Percentiles rank a stretch among this genome's conserved stretches.
Conservation (phyloP, 2,888 invertebrate species). For the Nephrocerus scutellatus region DNA sequence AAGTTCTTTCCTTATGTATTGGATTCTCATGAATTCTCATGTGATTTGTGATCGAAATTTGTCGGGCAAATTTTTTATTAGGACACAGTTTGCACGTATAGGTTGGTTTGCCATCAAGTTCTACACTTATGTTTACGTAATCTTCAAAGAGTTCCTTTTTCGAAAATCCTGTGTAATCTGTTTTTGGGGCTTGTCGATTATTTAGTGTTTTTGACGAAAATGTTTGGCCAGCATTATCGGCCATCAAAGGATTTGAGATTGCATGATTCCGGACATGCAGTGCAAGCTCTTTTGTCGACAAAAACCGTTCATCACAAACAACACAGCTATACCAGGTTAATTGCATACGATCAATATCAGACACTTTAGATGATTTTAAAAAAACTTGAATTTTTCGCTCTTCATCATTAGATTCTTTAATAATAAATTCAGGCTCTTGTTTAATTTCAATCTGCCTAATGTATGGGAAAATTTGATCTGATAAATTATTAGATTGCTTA, state of each 20-base stretch:
- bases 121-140: conserved; percentile 18
- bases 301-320: conserved; percentile 18
- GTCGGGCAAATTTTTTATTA: conserved; percentile 16
- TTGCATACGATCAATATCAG: conserved; percentile 15
- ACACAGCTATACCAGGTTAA: conserved; percentile 18
- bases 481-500: too few relatives aligned
- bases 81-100: conserved; percentile 20
- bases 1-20: conserved; percentile 18
- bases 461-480: too few relatives aligned
- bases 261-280: conserved; percentile 16
- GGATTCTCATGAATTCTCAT: conserved; percentile 22
- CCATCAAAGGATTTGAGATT: conserved; percentile 9
- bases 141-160: conserved; percentile 18
- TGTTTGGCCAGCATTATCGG: conserved; percentile 2
- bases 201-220: conserved; percentile 9
- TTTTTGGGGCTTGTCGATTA: conserved; percentile 20
- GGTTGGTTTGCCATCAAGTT: conserved; percentile 17
- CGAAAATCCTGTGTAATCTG: conserved; percentile 17
- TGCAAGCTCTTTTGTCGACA: conserved; percentile 18
- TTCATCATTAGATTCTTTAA: conserved; percentile 13
- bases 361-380: conserved; percentile 10
- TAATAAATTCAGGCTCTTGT: conserved; percentile 18
- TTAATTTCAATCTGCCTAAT: too few relatives aligned
- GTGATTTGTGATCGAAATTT: conserved; percentile 18
- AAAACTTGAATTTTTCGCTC: conserved; percentile 18